phyloP scores from a whole-genome alignment of 2,797 vertebrate species.

The Amphiprion clarkii region DNA sequence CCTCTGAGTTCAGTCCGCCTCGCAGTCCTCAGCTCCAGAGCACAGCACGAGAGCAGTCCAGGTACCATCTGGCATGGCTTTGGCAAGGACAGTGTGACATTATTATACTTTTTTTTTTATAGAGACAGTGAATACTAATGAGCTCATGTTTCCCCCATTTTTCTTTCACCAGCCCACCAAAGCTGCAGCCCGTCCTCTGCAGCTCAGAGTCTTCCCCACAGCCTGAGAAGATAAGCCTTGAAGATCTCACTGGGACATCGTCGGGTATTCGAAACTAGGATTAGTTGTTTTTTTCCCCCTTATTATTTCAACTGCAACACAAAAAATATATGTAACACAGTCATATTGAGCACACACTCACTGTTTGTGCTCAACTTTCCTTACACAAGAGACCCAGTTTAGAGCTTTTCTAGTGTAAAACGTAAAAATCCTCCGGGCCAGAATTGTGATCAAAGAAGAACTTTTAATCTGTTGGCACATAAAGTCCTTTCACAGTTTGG shows the following conservation, averaged over 20 bases:
- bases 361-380: not conserved
- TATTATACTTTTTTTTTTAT: not conserved
- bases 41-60: constrained; percentile 74
- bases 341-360: not conserved
- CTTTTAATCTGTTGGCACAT: constrained; percentile 10
- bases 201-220: constrained; percentile 83
- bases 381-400: not conserved
- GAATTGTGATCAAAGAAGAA: constrained; percentile 3
- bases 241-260: constrained; percentile 80
- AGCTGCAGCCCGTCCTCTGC: constrained; percentile 63
- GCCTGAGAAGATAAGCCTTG: constrained; percentile 82
- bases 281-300: not conserved
- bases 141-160: constrained; percentile 11
- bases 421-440: not conserved
- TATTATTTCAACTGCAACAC: not conserved
- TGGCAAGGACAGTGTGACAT: constrained; percentile 24
- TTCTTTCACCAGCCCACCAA: constrained; percentile 63
- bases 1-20: constrained; percentile 72
- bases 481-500: constrained; percentile 24
- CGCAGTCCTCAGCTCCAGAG: constrained; percentile 81
- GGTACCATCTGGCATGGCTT: constrained; percentile 71
- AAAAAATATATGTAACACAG: not conserved
- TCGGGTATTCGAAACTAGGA: constrained; percentile 64
- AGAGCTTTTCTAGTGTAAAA: constrained; percentile 3
- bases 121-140: constrained; percentile 30